Conservation (phyloP, 2,797 vertebrate species). For the Xerus rutilus region DNA sequence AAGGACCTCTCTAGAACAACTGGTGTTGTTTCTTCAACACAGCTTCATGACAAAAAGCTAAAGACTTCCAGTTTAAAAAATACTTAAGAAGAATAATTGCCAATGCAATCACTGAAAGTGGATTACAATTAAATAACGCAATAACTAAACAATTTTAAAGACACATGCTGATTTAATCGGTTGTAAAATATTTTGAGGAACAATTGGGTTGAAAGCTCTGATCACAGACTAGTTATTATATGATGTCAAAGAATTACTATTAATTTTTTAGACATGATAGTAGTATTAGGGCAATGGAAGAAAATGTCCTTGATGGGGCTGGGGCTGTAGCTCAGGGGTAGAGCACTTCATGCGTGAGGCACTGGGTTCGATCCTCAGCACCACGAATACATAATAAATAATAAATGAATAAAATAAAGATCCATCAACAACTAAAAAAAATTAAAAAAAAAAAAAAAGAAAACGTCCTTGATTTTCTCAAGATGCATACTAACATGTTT, state of each 20-base stretch:
- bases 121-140: not conserved
- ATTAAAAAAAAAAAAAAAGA: not conserved
- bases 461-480: not conserved
- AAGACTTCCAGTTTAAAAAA: not conserved
- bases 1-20: not conserved
- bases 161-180: not conserved
- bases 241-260: not conserved
- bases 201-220: not conserved
- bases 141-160: not conserved
- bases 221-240: not conserved
- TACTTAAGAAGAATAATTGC: not conserved
- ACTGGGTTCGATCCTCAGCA: too few species aligned
- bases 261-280: not conserved
- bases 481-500: not conserved
- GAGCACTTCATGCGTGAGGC: too few species aligned
- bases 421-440: too few species aligned
- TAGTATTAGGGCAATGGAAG: not conserved
- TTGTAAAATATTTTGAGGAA: not conserved
- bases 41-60: not conserved
- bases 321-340: too few species aligned
- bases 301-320: not conserved
- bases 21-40: not conserved
- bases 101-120: not conserved
- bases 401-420: too few species aligned
- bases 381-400: too few species aligned